Percentiles rank a stretch among this genome's conserved stretches.
These are phyloP conservation scores for Campylorhamphus procurvoides DNA, from an alignment of 2,113 vertebrate genomes.

Conservation along the genomic window DNA sequence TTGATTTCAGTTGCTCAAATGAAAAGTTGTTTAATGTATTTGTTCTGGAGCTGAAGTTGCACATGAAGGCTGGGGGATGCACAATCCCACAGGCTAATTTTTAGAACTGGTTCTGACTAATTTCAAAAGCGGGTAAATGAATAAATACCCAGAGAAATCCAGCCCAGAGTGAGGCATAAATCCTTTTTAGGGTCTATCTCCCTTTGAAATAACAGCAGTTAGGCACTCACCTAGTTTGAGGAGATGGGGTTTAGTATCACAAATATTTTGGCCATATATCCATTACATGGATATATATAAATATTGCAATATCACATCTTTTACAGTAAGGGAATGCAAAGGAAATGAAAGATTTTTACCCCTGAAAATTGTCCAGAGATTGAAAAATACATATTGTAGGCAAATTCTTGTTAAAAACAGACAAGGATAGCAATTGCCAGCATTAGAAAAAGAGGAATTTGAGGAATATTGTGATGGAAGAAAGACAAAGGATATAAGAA, in stretches of 20 bases:
- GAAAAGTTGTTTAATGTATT: slow-evolving; percentile 38
- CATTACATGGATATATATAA: background rate
- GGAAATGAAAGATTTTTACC: background rate
- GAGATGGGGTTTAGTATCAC: background rate
- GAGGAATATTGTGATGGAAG: background rate
- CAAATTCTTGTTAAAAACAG: background rate
- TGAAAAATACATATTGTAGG: background rate
- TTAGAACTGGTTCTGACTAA: background rate
- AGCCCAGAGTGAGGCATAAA: background rate
- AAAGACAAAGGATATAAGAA: background rate
- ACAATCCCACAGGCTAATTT: slow-evolving; percentile 2
- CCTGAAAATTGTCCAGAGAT: background rate
- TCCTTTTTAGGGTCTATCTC: background rate
- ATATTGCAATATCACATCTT: background rate
- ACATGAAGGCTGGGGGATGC: background rate
- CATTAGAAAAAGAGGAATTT: background rate
- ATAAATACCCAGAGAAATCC: background rate
- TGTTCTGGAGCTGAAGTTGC: slow-evolving; percentile 19
- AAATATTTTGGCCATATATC: background rate
- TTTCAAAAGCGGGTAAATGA: slow-evolving; percentile 10
- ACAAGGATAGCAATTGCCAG: background rate
- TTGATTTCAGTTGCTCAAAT: slow-evolving; percentile 46
- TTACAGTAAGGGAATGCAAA: background rate
- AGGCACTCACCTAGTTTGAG: background rate
- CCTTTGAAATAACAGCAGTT: background rate